phyloP scores from a whole-genome alignment of 1,140 invertebrate genomes.

The Monomorium pharaonis region DNA sequence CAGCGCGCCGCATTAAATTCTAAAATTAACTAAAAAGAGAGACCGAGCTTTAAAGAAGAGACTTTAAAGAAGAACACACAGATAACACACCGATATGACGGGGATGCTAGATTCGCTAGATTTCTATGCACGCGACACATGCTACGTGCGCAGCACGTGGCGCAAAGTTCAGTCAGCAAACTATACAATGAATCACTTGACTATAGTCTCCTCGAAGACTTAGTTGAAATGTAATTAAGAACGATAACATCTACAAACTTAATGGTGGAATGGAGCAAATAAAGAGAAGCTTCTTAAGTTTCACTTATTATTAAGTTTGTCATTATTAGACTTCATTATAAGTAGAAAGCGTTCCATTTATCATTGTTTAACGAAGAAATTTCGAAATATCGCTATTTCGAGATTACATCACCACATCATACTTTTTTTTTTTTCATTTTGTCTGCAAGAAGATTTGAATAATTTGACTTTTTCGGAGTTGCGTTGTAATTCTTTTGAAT shows the following conservation, averaged over 20 bases:
- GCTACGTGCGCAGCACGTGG: not conserved
- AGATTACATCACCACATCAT: too few species aligned
- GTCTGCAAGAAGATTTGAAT: not conserved
- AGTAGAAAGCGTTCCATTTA: too few species aligned
- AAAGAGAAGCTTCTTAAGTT: too few species aligned
- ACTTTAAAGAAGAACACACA: slow-evolving; percentile 49
- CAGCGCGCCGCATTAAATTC: slow-evolving; percentile 63
- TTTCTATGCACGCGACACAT: not conserved
- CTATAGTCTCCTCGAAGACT: not conserved
- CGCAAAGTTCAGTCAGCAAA: slow-evolving; percentile 7
- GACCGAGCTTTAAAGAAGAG: slow-evolving; percentile 27
- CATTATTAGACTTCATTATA: too few species aligned
- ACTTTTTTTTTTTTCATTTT: not conserved
- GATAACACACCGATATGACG: not conserved
- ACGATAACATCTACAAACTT: not conserved
- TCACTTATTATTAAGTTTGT: too few species aligned
- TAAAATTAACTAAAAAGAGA: slow-evolving; percentile 69
- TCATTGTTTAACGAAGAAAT: not conserved
- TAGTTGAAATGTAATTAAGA: not conserved
- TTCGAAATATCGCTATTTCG: not conserved
- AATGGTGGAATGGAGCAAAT: too few species aligned
- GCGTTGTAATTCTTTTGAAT: not conserved
- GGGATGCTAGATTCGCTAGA: not conserved
- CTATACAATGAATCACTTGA: slow-evolving; percentile 16
- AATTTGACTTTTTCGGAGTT: not conserved